Percentiles rank a stretch among this genome's conserved stretches.
Conservation (phyloP, 2,797 vertebrate species). For the Melanotaenia trifasciata region DNA sequence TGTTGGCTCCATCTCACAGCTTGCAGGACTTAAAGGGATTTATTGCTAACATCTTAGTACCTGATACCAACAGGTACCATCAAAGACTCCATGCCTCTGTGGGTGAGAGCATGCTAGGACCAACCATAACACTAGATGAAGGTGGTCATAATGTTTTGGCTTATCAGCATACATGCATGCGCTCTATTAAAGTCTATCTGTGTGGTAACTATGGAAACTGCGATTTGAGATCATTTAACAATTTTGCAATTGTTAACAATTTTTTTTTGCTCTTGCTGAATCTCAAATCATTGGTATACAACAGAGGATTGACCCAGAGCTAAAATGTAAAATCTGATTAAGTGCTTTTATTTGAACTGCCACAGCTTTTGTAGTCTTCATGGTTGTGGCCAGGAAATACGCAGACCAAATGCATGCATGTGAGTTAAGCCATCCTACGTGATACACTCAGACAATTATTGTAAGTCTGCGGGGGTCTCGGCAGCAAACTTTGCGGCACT, state of each 20-base stretch:
- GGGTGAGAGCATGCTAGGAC: background rate
- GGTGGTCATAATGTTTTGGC: background rate
- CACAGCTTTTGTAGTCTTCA: too few relatives aligned
- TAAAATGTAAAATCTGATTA: too few relatives aligned
- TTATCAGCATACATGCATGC: background rate
- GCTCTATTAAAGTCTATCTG: background rate
- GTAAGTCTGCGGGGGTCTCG: too few relatives aligned
- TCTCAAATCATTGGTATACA: background rate
- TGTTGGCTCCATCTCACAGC: background rate
- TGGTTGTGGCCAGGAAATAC: too few relatives aligned
- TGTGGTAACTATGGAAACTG: background rate
- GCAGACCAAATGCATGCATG: too few relatives aligned
- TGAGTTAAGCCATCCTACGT: too few relatives aligned
- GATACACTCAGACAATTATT: too few relatives aligned
- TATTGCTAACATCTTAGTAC: background rate
- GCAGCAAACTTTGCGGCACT: too few relatives aligned
- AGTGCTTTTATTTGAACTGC: too few relatives aligned
- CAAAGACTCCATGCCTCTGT: background rate
- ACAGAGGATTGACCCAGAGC: too few relatives aligned
- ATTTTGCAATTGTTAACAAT: background rate
- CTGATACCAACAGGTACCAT: background rate
- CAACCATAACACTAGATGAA: background rate
- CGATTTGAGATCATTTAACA: background rate
- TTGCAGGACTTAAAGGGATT: conserved; percentile 2
- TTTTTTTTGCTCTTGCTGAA: background rate